These are phyloP conservation scores for Himantopus leucocephalus DNA, from an alignment of 2,113 vertebrate species.

Conservation along the genomic window DNA sequence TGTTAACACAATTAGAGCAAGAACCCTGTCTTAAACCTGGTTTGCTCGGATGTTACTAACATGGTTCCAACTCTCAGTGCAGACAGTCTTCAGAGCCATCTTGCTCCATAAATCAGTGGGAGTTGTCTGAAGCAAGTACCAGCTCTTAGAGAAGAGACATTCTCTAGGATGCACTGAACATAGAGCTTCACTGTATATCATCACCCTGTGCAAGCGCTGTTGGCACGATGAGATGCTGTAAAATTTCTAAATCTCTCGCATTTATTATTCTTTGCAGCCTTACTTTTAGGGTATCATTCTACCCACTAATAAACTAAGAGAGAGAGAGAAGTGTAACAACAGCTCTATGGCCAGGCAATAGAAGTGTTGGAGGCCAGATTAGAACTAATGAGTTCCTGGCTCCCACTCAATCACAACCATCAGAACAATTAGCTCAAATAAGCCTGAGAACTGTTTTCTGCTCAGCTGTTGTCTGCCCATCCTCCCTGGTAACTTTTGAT, in stretches of 20 bases:
- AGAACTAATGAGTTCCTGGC: conserved; percentile 53
- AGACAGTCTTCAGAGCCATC: background rate
- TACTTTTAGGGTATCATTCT: background rate
- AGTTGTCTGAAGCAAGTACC: background rate
- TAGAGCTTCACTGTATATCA: background rate
- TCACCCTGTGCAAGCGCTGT: background rate
- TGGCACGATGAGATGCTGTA: background rate
- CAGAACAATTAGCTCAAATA: conserved; percentile 46
- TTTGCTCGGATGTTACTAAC: background rate
- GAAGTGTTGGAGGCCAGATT: background rate
- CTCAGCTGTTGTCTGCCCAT: background rate
- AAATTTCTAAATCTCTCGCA: background rate
- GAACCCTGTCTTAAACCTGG: background rate
- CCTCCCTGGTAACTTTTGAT: background rate
- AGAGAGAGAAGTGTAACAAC: background rate
- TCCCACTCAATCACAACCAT: background rate
- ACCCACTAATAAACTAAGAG: background rate
- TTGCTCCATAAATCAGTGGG: background rate
- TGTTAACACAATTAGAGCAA: conserved; percentile 45
- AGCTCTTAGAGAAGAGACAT: background rate
- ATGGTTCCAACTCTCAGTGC: background rate
- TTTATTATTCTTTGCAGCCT: background rate
- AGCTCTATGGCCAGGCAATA: background rate
- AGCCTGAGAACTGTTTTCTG: background rate
- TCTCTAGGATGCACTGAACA: background rate